A percentile compares a stretch with the other conserved stretches of the same genome.
These are phyloP conservation scores for Elaphurus davidianus DNA, from an alignment of 2,113 vertebrate genomes.

Conservation along the genomic window DNA sequence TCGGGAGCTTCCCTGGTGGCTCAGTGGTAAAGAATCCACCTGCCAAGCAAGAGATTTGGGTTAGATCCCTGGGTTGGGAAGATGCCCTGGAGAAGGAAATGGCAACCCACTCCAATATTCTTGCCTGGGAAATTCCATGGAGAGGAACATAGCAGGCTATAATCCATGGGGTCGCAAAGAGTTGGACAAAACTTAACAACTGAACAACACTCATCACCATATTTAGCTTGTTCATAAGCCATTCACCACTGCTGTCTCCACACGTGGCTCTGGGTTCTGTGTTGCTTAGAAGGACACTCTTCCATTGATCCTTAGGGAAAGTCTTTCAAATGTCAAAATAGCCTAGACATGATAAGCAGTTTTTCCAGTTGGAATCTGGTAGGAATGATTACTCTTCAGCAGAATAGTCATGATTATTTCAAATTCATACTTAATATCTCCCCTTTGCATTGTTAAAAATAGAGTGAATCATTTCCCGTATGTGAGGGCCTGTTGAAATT, in stretches of 20 bases:
- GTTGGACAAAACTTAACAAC: background rate
- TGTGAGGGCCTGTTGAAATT: background rate
- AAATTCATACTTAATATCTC: background rate
- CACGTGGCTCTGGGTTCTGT: background rate
- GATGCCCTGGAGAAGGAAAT: background rate
- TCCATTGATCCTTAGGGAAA: background rate
- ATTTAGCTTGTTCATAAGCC: background rate
- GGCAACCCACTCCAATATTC: background rate
- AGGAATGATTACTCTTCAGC: background rate
- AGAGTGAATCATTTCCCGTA: background rate
- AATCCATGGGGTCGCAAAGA: background rate
- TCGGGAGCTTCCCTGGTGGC: background rate
- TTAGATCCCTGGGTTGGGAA: background rate
- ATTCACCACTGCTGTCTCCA: background rate
- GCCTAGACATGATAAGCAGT: background rate
- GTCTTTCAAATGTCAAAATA: background rate
- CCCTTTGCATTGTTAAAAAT: background rate
- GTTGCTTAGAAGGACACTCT: background rate
- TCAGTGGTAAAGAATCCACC: background rate
- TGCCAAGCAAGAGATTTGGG: background rate
- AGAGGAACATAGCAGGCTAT: background rate
- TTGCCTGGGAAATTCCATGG: background rate
- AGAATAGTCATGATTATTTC: background rate
- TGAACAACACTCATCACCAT: background rate
- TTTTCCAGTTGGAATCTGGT: background rate